Evolutionary conservation across 2,888 invertebrate species (phyloP).

Genomic region (Diarsia rubi): DNA sequence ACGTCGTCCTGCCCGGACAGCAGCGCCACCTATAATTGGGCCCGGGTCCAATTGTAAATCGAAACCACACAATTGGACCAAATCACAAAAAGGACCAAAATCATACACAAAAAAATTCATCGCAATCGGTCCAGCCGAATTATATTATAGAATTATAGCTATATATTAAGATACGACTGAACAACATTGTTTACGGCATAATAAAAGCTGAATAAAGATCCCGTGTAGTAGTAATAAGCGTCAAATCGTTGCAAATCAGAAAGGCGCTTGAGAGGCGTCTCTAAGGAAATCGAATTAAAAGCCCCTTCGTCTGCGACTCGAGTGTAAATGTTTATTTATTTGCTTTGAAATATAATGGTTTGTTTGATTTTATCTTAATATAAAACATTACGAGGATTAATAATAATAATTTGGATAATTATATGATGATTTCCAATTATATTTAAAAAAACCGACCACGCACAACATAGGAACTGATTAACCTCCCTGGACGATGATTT

Average conservation of each 20-base stretch:
- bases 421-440: neutral
- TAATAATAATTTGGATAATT: neutral
- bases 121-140: too few species aligned
- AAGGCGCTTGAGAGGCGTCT: conserved; percentile 70
- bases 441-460: neutral
- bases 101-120: too few species aligned
- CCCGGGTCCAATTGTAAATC: too few species aligned
- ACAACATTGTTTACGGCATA: neutral
- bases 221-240: conserved; percentile 42
- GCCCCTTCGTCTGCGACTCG: conserved; percentile 57
- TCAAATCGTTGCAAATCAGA: conserved; percentile 64
- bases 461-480: too few species aligned
- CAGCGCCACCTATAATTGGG: too few species aligned
- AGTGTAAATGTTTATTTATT: conserved; percentile 55
- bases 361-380: neutral
- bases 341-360: conserved; percentile 43
- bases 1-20: too few species aligned
- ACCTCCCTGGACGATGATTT: too few species aligned
- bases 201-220: conserved; percentile 27
- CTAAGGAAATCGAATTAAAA: conserved; percentile 85
- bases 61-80: too few species aligned
- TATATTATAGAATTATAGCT: too few species aligned
- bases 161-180: too few species aligned
- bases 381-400: neutral
- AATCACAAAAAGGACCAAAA: too few species aligned